Evolutionary conservation across 2,888 invertebrate genomes (phyloP), one percentile per base, ranked within the genome.

Genomic region (Pseudoips prasinana): DNA sequence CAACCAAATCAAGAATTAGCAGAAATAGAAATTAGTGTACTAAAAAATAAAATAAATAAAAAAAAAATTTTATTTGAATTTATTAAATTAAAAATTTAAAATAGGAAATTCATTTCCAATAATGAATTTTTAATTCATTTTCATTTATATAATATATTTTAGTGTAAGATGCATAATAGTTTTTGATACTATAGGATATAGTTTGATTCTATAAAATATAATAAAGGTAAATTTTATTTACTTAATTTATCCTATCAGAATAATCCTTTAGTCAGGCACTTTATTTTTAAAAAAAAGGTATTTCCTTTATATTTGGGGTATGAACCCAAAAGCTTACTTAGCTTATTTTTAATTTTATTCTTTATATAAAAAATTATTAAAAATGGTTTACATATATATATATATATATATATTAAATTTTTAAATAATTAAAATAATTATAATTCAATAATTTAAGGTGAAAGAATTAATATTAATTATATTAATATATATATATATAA

Each of bases 201-300:
- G 90, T 90, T 91, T 90, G 73, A 91, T 87, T 91, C 90, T 90
- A 84, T 87, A 89, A 90, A 82, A 85, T 90, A 70, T 91, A 90
- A 91, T 90, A 90, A 91, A 91, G 90, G 73, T 79, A 80, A 55
- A 49, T 40, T 4, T 33, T 32, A 34, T 39, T 43, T 79, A 78
- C 75, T 64, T 81, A 45, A 74, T 79, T 79, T 82, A 81, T 68
- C 30, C 82, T 81, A 80, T 82, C 82, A 82, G 78, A 81, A 77
- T 82, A 82, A 77, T 64, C 81, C 79, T 82, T 80, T 78, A 56
- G 56, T 80, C 81, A 81, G 82, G 82, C 82, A 80, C 79, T 79
- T 78, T 78, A 77, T 81, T 77, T 44, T 82, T 86, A 81, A 86
- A 82, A 78, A 83, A 83, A 81, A 73, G 64, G 58, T 10, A 26